phyloP scores from a whole-genome alignment of 2,888 invertebrate species.

The Papilio gigon region DNA sequence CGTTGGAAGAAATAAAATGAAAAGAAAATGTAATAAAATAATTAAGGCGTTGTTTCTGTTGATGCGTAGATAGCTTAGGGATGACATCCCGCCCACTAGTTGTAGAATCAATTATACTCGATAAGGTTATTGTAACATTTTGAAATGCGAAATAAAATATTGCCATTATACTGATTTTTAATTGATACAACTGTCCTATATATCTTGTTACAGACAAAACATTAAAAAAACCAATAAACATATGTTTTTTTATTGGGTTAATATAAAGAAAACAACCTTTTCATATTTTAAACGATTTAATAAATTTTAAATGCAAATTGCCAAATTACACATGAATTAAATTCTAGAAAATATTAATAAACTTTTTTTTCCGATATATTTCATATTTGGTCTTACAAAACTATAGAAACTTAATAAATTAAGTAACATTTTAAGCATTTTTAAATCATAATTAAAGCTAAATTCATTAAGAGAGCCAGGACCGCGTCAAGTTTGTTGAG shows the following conservation, averaged over 20 bases:
- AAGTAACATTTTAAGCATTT: constrained; percentile 25
- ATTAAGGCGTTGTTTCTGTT: constrained; percentile 52
- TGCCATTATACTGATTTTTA: constrained; percentile 57
- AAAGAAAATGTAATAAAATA: constrained; percentile 22
- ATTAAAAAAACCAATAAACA: too few relatives aligned
- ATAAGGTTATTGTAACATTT: constrained; percentile 66
- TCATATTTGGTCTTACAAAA: neutral
- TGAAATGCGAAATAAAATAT: constrained; percentile 72
- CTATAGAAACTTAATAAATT: constrained; percentile 4
- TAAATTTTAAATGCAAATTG: too few relatives aligned
- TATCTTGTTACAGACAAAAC: constrained; percentile 9
- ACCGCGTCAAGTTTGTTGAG: neutral
- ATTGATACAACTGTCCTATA: constrained; percentile 36
- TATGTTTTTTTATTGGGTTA: too few relatives aligned
- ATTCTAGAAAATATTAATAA: too few relatives aligned
- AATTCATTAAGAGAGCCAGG: constrained; percentile 29
- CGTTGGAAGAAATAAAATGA: constrained; percentile 3
- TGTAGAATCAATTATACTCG: constrained; percentile 60
- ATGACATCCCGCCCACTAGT: constrained; percentile 62
- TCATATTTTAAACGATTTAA: too few relatives aligned
- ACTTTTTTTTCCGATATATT: neutral
- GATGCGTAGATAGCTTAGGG: constrained; percentile 64
- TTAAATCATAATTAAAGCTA: constrained; percentile 29
- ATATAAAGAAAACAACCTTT: too few relatives aligned
- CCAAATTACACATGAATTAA: too few relatives aligned